Conservation (phyloP, 1,140 invertebrate species). For the Apocrypta bakeri region DNA sequence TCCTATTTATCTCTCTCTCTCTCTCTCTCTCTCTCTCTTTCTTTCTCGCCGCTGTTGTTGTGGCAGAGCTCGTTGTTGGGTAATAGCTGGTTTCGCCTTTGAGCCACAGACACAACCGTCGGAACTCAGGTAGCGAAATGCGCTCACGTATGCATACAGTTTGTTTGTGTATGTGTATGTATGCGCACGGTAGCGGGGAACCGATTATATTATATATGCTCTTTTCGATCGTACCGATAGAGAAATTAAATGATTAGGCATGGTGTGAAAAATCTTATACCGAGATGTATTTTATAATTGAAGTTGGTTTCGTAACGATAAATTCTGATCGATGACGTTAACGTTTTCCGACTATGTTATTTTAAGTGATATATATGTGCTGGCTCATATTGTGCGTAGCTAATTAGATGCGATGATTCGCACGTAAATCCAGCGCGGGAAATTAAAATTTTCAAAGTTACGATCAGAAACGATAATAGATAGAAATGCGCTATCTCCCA, state of each 20-base stretch:
- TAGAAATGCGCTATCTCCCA: no score
- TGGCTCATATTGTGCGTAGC: not conserved
- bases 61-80: constrained; percentile 16
- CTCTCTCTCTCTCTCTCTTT: constrained; percentile 3
- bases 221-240: not conserved
- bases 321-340: not conserved
- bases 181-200: not conserved
- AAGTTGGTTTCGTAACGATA: not conserved
- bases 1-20: not conserved
- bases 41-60: not conserved
- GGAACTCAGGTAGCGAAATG: not conserved
- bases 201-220: not conserved
- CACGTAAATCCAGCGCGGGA: no score
- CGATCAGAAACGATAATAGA: no score
- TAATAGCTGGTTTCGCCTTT: constrained; percentile 36
- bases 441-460: no score
- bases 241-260: constrained; percentile 18
- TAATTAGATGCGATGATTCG: not conserved
- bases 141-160: not conserved
- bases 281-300: not conserved
- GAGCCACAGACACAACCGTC: not conserved
- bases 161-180: not conserved
- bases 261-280: not conserved
- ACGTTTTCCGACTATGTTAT: not conserved
- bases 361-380: not conserved